These are phyloP conservation scores for Chaetodon auriga DNA, from an alignment of 2,113 vertebrate genomes.

Conservation along the genomic window DNA sequence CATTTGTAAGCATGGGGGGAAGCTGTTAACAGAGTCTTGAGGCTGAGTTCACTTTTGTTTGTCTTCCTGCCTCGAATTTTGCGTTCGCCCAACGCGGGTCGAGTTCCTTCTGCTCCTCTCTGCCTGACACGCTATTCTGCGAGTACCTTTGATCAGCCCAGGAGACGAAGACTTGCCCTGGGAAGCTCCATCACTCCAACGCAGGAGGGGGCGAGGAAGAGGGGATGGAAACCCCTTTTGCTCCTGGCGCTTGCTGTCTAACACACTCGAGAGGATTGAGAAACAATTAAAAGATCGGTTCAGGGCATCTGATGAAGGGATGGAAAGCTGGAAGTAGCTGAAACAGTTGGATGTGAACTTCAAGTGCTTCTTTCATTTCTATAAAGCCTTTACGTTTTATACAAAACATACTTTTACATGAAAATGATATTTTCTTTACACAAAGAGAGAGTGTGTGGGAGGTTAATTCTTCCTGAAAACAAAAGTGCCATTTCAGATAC, in stretches of 20 bases:
- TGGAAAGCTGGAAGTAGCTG: slow-evolving; percentile 5
- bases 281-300: slow-evolving; percentile 59
- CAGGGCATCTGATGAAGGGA: neutral
- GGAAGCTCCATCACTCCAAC: slow-evolving; percentile 63
- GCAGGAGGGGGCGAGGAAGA: slow-evolving; percentile 62
- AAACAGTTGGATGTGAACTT: slow-evolving; percentile 8
- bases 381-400: neutral
- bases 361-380: neutral
- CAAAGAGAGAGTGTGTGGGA: neutral
- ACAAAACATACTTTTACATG: neutral
- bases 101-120: slow-evolving; percentile 52
- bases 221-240: slow-evolving; percentile 50
- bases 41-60: slow-evolving; percentile 60
- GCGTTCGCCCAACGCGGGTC: slow-evolving; percentile 41
- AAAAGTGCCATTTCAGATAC: neutral
- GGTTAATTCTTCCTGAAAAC: neutral
- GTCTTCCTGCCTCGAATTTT: slow-evolving; percentile 58
- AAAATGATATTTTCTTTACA: neutral
- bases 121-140: slow-evolving; percentile 53
- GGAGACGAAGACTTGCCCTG: slow-evolving; percentile 58
- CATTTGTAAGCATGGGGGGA: slow-evolving; percentile 29
- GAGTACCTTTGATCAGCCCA: slow-evolving; percentile 74
- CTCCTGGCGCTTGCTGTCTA: slow-evolving; percentile 54
- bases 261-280: slow-evolving; percentile 27
- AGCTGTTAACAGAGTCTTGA: slow-evolving; percentile 36